Percentiles rank a stretch among this genome's conserved stretches.
Evolutionary conservation across 2,113 vertebrate species (phyloP).

Genomic region (Tichodroma muraria): DNA sequence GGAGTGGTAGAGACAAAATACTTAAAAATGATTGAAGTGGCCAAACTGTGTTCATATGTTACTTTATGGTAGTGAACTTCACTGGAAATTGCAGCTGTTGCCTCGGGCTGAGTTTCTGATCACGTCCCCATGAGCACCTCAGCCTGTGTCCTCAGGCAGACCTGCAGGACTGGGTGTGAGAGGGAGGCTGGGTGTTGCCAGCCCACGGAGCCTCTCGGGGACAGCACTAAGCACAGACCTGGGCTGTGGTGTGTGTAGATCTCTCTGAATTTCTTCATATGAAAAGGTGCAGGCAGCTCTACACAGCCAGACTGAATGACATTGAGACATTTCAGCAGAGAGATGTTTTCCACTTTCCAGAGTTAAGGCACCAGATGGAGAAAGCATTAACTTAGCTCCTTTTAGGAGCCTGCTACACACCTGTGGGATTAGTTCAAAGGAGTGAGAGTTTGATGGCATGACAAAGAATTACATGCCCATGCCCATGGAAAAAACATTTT

Average conservation of each 20-base stretch:
- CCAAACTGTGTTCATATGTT: not conserved
- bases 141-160: not conserved
- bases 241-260: not conserved
- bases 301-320: not conserved
- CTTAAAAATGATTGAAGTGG: not conserved
- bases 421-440: not conserved
- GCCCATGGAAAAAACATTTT: not conserved
- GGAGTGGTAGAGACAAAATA: not conserved
- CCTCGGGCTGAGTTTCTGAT: not conserved
- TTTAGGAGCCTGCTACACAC: not conserved
- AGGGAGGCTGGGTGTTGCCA: not conserved
- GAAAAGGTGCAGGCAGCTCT: not conserved
- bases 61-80: not conserved
- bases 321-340: not conserved
- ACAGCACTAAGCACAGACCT: not conserved
- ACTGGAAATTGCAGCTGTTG: not conserved
- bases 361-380: not conserved
- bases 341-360: not conserved
- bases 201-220: not conserved
- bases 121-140: fast-evolving
- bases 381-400: not conserved
- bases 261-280: not conserved
- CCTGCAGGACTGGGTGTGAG: not conserved
- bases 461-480: not conserved
- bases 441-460: not conserved